phyloP scores from a whole-genome alignment of 2,888 invertebrate genomes.

The Cryptocephalus primarius region DNA sequence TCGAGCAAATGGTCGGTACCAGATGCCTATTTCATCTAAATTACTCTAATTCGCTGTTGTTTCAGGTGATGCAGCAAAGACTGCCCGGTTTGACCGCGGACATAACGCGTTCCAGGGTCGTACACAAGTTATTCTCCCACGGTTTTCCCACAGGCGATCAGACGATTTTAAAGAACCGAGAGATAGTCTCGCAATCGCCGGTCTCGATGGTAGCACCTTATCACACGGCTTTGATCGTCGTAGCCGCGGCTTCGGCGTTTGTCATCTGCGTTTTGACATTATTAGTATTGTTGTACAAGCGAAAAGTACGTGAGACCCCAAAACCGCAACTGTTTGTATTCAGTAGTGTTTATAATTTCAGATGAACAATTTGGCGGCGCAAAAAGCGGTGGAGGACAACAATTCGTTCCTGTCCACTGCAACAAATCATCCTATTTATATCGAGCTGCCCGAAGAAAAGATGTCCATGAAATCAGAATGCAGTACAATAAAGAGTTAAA shows the following conservation, averaged over 20 bases:
- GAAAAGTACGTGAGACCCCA: constrained; percentile 36
- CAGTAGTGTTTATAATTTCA: constrained; percentile 7
- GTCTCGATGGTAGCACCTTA: constrained; percentile 59
- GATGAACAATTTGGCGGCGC: constrained; percentile 42
- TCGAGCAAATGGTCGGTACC: constrained; percentile 61
- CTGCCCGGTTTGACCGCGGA: constrained; percentile 47
- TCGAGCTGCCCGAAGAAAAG: constrained; percentile 55
- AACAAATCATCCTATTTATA: constrained; percentile 52
- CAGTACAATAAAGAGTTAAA: background rate
- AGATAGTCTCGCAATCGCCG: constrained; percentile 56
- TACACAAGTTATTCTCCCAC: constrained; percentile 40
- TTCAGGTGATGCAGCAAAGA: constrained; percentile 39
- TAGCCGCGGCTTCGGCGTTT: constrained; percentile 69
- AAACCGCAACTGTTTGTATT: too few relatives aligned
- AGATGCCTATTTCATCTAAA: background rate
- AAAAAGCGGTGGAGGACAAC: constrained; percentile 37
- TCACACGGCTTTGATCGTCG: constrained; percentile 65
- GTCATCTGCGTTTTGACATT: constrained; percentile 67
- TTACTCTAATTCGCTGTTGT: constrained; percentile 2
- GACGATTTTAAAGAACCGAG: constrained; percentile 51
- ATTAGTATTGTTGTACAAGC: constrained; percentile 62
- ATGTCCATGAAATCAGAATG: constrained; percentile 7
- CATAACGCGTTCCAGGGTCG: constrained; percentile 52
- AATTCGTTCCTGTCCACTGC: constrained; percentile 46
- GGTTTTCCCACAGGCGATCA: constrained; percentile 25